phyloP scores from a whole-genome alignment of 2,113 vertebrate genomes.

The Chrysemys picta region DNA sequence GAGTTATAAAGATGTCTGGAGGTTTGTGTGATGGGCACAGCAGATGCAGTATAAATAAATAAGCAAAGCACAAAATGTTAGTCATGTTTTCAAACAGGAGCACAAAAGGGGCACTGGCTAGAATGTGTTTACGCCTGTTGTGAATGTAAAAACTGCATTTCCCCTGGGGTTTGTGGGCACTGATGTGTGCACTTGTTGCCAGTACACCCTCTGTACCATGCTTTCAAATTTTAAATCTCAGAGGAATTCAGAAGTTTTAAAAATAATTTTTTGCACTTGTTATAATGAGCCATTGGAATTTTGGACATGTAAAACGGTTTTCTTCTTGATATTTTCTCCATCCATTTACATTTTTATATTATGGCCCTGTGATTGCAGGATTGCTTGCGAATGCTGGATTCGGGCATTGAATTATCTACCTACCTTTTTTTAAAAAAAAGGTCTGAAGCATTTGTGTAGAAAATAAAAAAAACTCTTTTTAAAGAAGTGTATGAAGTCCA shows the following conservation, averaged over 20 bases:
- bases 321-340: neutral
- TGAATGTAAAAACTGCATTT: neutral
- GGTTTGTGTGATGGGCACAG: neutral
- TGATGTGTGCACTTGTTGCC: neutral
- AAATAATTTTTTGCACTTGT: neutral
- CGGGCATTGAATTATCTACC: neutral
- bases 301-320: neutral
- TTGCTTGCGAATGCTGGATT: neutral
- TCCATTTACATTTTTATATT: neutral
- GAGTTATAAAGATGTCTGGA: fast-evolving
- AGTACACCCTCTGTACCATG: neutral
- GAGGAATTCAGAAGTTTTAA: neutral
- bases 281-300: neutral
- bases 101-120: neutral
- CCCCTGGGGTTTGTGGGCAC: neutral
- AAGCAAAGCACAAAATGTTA: neutral
- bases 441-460: neutral
- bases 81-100: neutral
- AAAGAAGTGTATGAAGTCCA: neutral
- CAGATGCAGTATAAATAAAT: neutral
- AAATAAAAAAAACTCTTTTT: neutral
- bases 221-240: neutral
- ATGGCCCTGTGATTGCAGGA: neutral
- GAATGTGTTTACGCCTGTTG: neutral
- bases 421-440: neutral